A percentile compares a stretch with the other conserved stretches of the same genome.
Conservation (phyloP, 2,888 invertebrate species). For the Chloromyia formosa region DNA sequence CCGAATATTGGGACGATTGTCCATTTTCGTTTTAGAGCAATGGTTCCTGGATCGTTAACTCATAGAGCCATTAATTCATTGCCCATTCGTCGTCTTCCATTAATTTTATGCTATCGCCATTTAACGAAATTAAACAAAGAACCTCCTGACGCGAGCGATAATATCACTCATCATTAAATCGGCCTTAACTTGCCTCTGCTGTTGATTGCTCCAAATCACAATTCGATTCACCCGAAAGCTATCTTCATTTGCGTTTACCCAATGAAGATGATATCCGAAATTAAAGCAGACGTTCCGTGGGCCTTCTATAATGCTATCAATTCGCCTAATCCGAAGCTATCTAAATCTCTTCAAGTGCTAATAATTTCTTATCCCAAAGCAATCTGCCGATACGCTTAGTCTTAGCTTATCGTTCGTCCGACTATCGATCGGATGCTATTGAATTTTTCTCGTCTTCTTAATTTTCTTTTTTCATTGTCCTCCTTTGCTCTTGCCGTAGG, state of each 20-base stretch:
- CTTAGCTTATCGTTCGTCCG: background rate
- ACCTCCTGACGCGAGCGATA: background rate
- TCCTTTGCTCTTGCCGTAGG: background rate
- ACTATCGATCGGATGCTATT: constrained; percentile 6
- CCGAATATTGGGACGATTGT: too few species aligned
- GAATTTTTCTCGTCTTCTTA: constrained; percentile 2
- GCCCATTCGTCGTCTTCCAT: too few species aligned
- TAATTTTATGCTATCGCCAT: too few species aligned
- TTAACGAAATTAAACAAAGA: too few species aligned
- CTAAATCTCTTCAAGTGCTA: constrained; percentile 34
- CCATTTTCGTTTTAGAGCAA: too few species aligned
- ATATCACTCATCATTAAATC: constrained; percentile 4
- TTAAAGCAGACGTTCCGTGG: background rate
- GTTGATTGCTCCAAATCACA: background rate
- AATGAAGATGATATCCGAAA: background rate
- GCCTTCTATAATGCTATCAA: background rate
- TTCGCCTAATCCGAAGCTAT: constrained; percentile 20
- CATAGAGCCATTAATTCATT: too few species aligned
- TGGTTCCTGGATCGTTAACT: too few species aligned
- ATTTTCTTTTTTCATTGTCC: background rate
- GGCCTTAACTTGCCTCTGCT: background rate
- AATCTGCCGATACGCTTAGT: constrained; percentile 13
- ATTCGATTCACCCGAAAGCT: background rate
- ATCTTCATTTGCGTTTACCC: background rate
- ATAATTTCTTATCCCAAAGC: constrained; percentile 34